Evolutionary conservation across 2,113 vertebrate species (phyloP).

Genomic region (Ia io): DNA sequence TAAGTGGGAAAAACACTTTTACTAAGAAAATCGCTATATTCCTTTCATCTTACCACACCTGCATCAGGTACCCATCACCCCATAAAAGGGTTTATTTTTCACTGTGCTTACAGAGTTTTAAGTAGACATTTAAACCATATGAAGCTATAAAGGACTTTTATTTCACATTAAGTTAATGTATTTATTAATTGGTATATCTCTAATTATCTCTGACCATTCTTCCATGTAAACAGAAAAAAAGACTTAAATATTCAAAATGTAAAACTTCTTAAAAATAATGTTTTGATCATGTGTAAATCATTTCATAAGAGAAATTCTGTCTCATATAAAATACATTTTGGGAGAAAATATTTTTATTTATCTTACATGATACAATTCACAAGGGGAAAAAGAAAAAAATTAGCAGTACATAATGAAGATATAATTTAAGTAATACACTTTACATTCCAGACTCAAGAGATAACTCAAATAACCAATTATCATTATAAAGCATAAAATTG

Average conservation of each 20-base stretch:
- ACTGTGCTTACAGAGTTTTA: background rate
- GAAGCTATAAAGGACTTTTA: background rate
- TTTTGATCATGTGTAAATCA: background rate
- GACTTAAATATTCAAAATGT: background rate
- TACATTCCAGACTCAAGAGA: background rate
- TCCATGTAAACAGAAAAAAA: background rate
- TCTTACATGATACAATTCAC: background rate
- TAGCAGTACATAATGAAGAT: background rate
- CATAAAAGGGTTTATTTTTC: background rate
- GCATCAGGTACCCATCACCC: fast-evolving
- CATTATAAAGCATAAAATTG: background rate
- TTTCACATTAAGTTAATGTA: background rate
- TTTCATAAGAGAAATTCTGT: background rate
- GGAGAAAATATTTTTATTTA: background rate
- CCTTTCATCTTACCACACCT: background rate
- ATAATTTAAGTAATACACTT: background rate
- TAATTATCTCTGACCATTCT: background rate
- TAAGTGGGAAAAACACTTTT: background rate
- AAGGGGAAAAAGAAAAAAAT: background rate
- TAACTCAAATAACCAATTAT: constrained; percentile 11
- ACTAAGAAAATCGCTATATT: background rate
- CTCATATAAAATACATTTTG: background rate
- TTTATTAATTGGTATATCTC: background rate
- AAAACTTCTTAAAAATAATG: background rate
- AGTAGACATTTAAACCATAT: background rate